A percentile compares a stretch with the other conserved stretches of the same genome.
phyloP scores from a whole-genome alignment of 2,113 vertebrate species.

The Canis aureus region DNA sequence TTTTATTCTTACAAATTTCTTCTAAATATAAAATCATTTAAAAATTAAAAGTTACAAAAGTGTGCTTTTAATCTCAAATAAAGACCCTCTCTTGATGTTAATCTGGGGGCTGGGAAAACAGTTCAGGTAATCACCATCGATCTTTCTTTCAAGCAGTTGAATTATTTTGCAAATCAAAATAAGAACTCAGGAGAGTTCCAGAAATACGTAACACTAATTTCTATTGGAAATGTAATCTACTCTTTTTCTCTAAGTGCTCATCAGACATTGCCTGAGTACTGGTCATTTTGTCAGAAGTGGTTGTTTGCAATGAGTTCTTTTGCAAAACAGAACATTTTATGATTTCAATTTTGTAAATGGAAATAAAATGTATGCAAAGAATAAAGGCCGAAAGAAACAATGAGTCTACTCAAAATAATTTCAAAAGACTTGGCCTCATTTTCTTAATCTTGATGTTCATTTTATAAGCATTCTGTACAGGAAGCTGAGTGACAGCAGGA shows the following conservation, averaged over 20 bases:
- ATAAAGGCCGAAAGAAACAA: conserved; percentile 49
- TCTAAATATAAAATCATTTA: conserved; percentile 12
- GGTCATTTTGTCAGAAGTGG: conserved; percentile 46
- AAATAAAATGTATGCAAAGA: conserved; percentile 70
- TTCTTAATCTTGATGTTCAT: conserved; percentile 19
- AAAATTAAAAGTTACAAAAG: conserved; percentile 52
- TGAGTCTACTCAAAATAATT: conserved; percentile 61
- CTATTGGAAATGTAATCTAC: conserved; percentile 24
- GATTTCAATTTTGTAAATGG: conserved; percentile 65
- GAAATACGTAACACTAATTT: conserved; percentile 24
- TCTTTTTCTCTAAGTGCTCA: conserved; percentile 63
- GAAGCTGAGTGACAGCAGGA: background rate
- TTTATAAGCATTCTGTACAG: background rate
- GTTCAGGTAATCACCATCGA: conserved; percentile 8
- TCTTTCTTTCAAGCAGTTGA: conserved; percentile 53
- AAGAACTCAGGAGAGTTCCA: conserved; percentile 53
- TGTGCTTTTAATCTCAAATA: conserved; percentile 20
- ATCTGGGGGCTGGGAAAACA: background rate
- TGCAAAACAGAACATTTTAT: conserved; percentile 61
- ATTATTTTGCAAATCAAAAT: conserved; percentile 65
- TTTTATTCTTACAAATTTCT: background rate
- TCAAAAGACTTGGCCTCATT: conserved; percentile 29
- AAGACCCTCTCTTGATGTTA: background rate
- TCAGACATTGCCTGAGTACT: conserved; percentile 19
- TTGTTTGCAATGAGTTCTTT: conserved; percentile 17